A percentile compares a stretch with the other conserved stretches of the same genome.
These are phyloP conservation scores for Sarcophaga rosellei DNA, from an alignment of 2,888 invertebrate genomes.

Conservation along the genomic window DNA sequence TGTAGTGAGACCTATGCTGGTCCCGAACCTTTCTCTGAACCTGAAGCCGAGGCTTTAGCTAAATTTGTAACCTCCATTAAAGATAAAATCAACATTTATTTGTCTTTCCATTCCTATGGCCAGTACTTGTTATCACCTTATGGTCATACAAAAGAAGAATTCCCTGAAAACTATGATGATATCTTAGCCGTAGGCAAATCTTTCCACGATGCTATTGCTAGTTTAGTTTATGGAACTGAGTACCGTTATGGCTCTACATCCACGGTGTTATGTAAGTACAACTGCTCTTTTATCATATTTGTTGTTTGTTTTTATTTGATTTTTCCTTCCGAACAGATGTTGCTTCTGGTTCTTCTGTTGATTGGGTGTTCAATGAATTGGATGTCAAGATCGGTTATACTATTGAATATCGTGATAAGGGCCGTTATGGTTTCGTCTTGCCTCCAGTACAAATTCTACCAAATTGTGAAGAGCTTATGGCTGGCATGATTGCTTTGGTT, in stretches of 20 bases:
- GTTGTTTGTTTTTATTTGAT: neutral
- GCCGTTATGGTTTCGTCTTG: conserved; percentile 86
- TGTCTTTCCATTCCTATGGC: conserved; percentile 86
- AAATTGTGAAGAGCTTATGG: conserved; percentile 84
- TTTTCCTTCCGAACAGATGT: conserved; percentile 76
- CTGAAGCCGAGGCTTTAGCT: conserved; percentile 82
- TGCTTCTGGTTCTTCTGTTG: conserved; percentile 81
- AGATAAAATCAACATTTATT: conserved; percentile 82
- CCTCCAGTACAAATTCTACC: conserved; percentile 85
- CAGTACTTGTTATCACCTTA: conserved; percentile 85
- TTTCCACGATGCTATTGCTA: conserved; percentile 82
- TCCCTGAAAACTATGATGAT: conserved; percentile 81
- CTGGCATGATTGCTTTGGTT: conserved; percentile 83
- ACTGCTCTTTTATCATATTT: neutral
- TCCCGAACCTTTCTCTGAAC: conserved; percentile 83
- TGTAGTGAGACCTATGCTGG: conserved; percentile 82
- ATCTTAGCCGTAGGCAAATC: conserved; percentile 82
- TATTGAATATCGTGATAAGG: conserved; percentile 86
- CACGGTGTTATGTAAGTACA: conserved; percentile 82
- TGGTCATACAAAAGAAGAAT: conserved; percentile 81
- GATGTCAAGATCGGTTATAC: conserved; percentile 83
- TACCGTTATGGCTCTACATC: conserved; percentile 83
- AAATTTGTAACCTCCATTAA: conserved; percentile 81
- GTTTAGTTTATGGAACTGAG: conserved; percentile 81
- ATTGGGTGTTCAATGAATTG: conserved; percentile 83